These are phyloP conservation scores for Chirona hameri DNA, from an alignment of 2,888 invertebrate species.

Conservation along the genomic window DNA sequence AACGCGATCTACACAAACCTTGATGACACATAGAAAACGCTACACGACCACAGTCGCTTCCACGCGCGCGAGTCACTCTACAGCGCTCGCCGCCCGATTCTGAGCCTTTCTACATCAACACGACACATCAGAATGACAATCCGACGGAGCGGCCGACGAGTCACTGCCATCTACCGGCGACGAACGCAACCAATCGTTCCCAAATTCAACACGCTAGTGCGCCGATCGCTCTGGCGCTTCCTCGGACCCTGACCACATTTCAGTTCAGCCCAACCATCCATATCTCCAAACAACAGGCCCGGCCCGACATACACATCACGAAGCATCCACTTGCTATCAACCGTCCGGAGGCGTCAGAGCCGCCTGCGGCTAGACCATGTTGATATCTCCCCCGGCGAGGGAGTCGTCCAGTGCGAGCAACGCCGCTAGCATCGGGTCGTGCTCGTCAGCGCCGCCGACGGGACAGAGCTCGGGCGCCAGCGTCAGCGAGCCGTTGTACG, in stretches of 20 bases:
- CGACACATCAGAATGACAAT: neutral
- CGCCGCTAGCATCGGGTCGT: constrained; percentile 58
- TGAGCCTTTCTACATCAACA: neutral
- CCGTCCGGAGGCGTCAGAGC: neutral
- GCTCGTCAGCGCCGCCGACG: neutral
- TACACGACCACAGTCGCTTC: neutral
- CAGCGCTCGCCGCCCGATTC: neutral
- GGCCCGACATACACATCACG: neutral
- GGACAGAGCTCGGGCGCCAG: neutral
- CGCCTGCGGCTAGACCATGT: neutral
- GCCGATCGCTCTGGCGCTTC: neutral
- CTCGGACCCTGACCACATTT: neutral
- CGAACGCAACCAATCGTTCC: neutral
- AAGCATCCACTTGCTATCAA: too few relatives aligned
- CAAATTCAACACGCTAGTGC: neutral
- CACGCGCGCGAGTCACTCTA: neutral
- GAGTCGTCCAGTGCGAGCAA: constrained; percentile 38
- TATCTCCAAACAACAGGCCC: neutral
- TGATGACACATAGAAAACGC: constrained; percentile 2
- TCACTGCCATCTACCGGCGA: neutral
- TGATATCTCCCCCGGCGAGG: neutral
- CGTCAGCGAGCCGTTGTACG: constrained; percentile 13
- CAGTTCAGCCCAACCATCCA: neutral
- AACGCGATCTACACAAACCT: neutral
- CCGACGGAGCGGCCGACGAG: neutral